Percentiles rank a stretch among this genome's conserved stretches.
These are phyloP conservation scores for Agraylea sexmaculata DNA, from an alignment of 1,140 invertebrate genomes.

Conservation along the genomic window DNA sequence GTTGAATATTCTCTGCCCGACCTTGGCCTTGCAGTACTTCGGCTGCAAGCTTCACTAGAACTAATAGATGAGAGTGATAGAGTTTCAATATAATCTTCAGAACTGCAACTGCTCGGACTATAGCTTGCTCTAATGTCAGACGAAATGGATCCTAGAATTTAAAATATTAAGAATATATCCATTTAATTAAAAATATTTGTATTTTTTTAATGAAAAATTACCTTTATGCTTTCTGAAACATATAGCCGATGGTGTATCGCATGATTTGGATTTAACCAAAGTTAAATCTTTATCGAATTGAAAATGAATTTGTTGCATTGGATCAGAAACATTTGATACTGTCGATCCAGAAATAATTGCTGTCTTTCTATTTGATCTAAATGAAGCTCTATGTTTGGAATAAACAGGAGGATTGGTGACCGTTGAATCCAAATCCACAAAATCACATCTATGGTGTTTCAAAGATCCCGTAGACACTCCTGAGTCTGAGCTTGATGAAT, in stretches of 20 bases:
- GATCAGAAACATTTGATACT: constrained; percentile 61
- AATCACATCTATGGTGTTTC: constrained; percentile 49
- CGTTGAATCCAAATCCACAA: constrained; percentile 52
- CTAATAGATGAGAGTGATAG: constrained; percentile 63
- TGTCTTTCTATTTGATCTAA: constrained; percentile 28
- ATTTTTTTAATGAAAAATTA: constrained; percentile 18
- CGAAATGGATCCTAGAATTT: constrained; percentile 32
- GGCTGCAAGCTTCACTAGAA: constrained; percentile 53
- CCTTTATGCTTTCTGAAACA: constrained; percentile 31
- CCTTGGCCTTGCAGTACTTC: constrained; percentile 52
- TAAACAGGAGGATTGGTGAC: constrained; percentile 38
- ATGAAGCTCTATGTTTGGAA: constrained; percentile 37
- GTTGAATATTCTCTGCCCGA: constrained; percentile 75
- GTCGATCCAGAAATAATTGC: constrained; percentile 48
- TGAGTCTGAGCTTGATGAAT: constrained; percentile 63
- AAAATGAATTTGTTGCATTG: constrained; percentile 57
- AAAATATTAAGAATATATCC: not conserved
- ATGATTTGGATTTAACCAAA: constrained; percentile 55
- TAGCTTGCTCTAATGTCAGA: constrained; percentile 37
- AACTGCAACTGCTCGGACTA: constrained; percentile 65
- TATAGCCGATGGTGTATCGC: constrained; percentile 48
- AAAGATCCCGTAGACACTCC: constrained; percentile 54
- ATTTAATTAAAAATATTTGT: constrained; percentile 22
- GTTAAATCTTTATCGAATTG: constrained; percentile 55
- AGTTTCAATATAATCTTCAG: constrained; percentile 78